Percentiles rank a stretch among this genome's conserved stretches.
phyloP scores from a whole-genome alignment of 2,888 invertebrate genomes.

The Rotaria sp. region DNA sequence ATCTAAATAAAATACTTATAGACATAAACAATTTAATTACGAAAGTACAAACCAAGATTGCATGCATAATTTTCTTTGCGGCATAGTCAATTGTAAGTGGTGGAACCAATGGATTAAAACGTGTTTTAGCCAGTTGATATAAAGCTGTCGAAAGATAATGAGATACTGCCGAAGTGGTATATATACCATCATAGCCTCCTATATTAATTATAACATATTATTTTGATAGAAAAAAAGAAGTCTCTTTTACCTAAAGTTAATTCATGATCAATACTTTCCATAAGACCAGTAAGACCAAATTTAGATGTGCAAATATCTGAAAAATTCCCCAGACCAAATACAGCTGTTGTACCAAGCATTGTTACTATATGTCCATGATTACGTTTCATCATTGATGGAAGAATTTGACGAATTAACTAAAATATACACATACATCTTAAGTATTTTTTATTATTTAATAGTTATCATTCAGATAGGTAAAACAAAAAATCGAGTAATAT shows the following conservation, averaged over 20 bases:
- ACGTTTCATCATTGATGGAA: constrained; percentile 37
- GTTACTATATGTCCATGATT: constrained; percentile 40
- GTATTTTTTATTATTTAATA: too few relatives aligned
- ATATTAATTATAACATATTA: not conserved
- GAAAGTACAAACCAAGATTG: constrained; percentile 28
- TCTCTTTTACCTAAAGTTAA: constrained; percentile 28
- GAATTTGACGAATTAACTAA: constrained; percentile 31
- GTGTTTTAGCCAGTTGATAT: constrained; percentile 31
- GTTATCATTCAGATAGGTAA: too few relatives aligned
- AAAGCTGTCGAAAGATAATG: constrained; percentile 32
- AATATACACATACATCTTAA: not conserved
- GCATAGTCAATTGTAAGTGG: constrained; percentile 36
- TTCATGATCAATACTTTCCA: constrained; percentile 40
- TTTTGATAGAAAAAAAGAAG: too few relatives aligned
- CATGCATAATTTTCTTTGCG: constrained; percentile 37
- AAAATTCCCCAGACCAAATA: constrained; percentile 38
- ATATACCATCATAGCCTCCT: constrained; percentile 39
- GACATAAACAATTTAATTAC: not conserved
- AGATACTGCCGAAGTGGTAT: constrained; percentile 34
- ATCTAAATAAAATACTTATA: not conserved
- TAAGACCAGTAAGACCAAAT: constrained; percentile 38
- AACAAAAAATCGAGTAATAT: too few relatives aligned
- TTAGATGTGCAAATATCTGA: constrained; percentile 40
- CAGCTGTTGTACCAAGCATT: constrained; percentile 32
- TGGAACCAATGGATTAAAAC: constrained; percentile 32